phyloP scores from a whole-genome alignment of 2,797 vertebrate species.

The Cossypha dichroa region DNA sequence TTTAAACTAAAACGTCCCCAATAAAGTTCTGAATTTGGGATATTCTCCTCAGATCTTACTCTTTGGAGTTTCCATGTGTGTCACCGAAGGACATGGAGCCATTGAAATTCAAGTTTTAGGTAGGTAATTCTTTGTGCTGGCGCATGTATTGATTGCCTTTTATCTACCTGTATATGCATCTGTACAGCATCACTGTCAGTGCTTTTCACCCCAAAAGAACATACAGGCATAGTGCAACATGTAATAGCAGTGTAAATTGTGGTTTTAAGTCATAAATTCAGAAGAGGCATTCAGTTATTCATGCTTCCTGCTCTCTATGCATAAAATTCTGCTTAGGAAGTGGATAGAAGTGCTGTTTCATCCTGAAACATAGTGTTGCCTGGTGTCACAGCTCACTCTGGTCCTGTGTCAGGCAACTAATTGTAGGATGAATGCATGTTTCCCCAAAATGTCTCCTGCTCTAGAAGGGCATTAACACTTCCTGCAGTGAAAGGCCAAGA shows the following conservation, averaged over 20 bases:
- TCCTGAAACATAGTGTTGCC: neutral
- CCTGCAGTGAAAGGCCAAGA: neutral
- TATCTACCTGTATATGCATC: constrained; percentile 71
- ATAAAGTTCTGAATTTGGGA: constrained; percentile 78
- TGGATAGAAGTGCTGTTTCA: neutral
- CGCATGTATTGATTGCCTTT: constrained; percentile 79
- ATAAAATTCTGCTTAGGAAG: neutral
- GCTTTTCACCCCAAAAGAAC: constrained; percentile 55
- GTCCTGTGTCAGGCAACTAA: constrained; percentile 16
- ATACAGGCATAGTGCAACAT: constrained; percentile 16
- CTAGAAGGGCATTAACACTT: neutral
- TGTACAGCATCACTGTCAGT: constrained; percentile 73
- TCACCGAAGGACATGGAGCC: constrained; percentile 77
- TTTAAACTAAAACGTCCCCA: constrained; percentile 67
- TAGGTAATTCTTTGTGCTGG: constrained; percentile 78
- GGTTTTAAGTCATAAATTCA: constrained; percentile 27
- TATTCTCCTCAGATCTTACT: constrained; percentile 80
- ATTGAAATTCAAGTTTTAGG: constrained; percentile 79
- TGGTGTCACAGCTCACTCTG: neutral
- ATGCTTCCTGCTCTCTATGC: constrained; percentile 21
- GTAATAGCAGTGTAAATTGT: constrained; percentile 14
- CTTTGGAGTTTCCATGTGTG: constrained; percentile 77
- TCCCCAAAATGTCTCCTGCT: neutral
- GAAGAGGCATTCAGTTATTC: constrained; percentile 10
- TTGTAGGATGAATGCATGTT: neutral